A percentile compares a stretch with the other conserved stretches of the same genome.
Conservation (phyloP, 2,113 vertebrate species). For the Sarotherodon lohbergeri region DNA sequence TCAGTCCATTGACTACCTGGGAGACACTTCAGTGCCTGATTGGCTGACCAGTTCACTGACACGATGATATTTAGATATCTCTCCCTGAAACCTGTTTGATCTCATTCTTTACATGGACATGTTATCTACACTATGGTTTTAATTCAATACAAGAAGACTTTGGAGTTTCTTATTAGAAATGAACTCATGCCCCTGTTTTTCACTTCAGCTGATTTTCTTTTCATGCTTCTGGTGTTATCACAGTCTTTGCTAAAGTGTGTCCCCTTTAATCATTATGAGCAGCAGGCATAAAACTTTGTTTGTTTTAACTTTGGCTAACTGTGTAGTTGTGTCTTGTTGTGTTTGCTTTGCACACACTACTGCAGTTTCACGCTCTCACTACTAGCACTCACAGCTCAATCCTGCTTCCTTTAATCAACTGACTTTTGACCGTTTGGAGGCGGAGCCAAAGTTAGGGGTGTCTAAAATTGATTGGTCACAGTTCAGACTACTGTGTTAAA, state of each 20-base stretch:
- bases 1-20: fast-evolving
- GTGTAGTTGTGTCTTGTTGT: not conserved
- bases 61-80: not conserved
- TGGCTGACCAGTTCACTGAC: not conserved
- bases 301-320: not conserved
- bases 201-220: not conserved
- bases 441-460: not conserved
- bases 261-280: not conserved
- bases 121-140: not conserved
- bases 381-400: not conserved
- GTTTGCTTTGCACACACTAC: not conserved
- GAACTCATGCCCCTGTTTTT: not conserved
- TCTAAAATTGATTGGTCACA: not conserved
- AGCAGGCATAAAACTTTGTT: not conserved
- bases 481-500: not conserved
- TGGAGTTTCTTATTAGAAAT: not conserved
- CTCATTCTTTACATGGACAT: not conserved
- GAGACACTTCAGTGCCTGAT: not conserved
- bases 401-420: not conserved
- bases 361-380: not conserved
- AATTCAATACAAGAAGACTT: not conserved
- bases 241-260: not conserved
- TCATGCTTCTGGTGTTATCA: not conserved
- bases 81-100: not conserved
- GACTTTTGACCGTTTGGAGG: not conserved